Evolutionary conservation across 1,140 invertebrate species (phyloP), one percentile per base, ranked within the genome.

Genomic region (Drosophila arawakana): DNA sequence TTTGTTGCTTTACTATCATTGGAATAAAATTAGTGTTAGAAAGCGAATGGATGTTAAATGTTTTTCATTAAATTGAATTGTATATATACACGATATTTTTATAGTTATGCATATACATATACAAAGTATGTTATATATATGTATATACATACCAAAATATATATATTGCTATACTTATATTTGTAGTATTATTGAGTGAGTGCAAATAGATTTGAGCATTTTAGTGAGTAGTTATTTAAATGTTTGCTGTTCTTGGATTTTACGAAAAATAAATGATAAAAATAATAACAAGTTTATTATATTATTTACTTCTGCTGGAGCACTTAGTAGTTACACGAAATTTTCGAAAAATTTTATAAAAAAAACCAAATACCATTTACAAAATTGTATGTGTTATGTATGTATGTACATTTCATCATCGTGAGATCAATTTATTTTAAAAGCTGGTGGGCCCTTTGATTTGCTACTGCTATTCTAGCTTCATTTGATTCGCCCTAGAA

Each of bases 401-500:
- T 74, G 44, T 63, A 75, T 71, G 52, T 76, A 68, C 61, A 80
- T 55, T 47, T 52, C 25, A 25, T 57, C 35, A 7, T 50, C 39
- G 50, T 62, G 18, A 7, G 61, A 54, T 71, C 78, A 65, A 47
- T 58, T 89, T 91, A 96, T 95, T 96, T 96, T 93, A 97, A 95
- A 90, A 97, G 95, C 91, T 96, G 96, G 93, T 97, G 96, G 86
- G 96, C 96, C 83, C 96, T 94, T 93, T 97, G 96, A 93, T 97
- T 97, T 85, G 96, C 96, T 92, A 96, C 94, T 91, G 95, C 95
- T 95, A 97, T 96, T 94, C 96, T 95, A 83, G 96, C 95, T 93
- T 95, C 95, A 92, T 95, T 95, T 73, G 95, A 95, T 93, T 95
- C 95, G 59, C 94, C 95, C 95, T 95, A 50, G 4, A 88, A 88